Evolutionary conservation across 1,140 invertebrate genomes (phyloP), one percentile per base, ranked within the genome.

Genomic region (Panonychus citri): DNA sequence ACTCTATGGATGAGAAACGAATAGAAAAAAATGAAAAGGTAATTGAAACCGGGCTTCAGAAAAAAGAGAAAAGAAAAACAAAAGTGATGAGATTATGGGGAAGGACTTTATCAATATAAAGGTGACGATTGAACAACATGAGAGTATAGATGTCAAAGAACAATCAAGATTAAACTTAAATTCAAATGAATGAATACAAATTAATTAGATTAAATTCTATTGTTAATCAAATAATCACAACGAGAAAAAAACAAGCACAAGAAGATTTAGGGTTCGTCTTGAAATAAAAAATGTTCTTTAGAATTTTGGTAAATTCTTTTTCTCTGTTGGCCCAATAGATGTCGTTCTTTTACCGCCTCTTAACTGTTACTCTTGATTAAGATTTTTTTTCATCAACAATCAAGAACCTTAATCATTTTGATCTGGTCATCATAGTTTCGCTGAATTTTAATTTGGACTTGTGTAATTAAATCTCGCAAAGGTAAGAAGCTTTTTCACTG

Each of bases 141-240:
- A n/a, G n/a, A n/a, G n/a, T 34, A 64, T 66, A 10, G 68, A 66
- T 12, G 67, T 60, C 7, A 69, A 56, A 15, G 67, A 64, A 25
- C 58, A 43, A 8, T 54, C 57, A 7, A 57, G 62, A 76, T 77
- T 59, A 80, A 76, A 68, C 81, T 81, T 73, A 82, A 89, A 66
- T 68, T 74, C 61, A 56, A 63, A 70, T 17, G 75, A 69, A 3
- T 73, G 61, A 8, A n/a, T 40, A 30, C 65, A 68, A 58, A 70
- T 69, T 53, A 69, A 85, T 73, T 89, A 86, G 59, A 88, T 81
- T 69, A 90, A 84, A n/a, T 24, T 71, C 87, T 84, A 69, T 21
- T 15, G 46, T 19, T 49, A 21, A 21, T 87, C 84, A 77, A 86
- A 42, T 69, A 87, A 83, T 30, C 65, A 82, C 61, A 84, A 76